Evolutionary conservation across 2,113 vertebrate genomes (phyloP), one percentile per base, ranked within the genome.

Genomic region (Nasalis larvatus): DNA sequence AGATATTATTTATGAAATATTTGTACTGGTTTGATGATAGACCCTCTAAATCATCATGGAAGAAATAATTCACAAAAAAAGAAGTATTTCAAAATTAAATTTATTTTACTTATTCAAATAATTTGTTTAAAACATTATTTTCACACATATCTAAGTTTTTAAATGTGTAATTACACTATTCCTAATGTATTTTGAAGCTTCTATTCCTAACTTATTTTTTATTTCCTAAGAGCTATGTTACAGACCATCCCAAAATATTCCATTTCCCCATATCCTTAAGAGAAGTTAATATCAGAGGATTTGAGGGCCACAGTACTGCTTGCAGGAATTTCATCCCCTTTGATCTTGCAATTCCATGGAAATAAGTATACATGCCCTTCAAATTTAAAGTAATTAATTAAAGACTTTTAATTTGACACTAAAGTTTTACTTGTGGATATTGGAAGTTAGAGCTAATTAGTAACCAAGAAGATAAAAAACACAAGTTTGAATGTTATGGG

Each of bases 381-480:
- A 20, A 21, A 78, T 52, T 58, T 84, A 80, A 82, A 69, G 23
- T 77, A 89, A 89, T 66, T 30, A 37, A 32, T 73, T 90, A 80
- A 80, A 73, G 32, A 58, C 25, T 84, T 93, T 85, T 77, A 86
- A 89, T 45, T 87, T 84, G n/a, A 80, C 25, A 35, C 7, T 40
- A 9, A 81, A n/a, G 40, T 92, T 95, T 81, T 76, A 63, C 21
- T 58, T 85, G 25, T 69, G 25, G 60, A 37, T 84, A 49, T 40
- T 87, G 13, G 16, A 93, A 90, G 14, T 49, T 60, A 40, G 8
- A 89, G 20, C 84, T 14, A 76, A 54, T 86, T 47, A 89, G 37
- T 89, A 86, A 60, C 81, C 20, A 58, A 76, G 73, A 89, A 94
- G 76, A 95, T 76, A 71, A 84, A 96, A 68, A 81, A n/a, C 20